Base-by-base conservation (phyloP, 1,140 invertebrate genomes). In the Battus philenor region DNA sequence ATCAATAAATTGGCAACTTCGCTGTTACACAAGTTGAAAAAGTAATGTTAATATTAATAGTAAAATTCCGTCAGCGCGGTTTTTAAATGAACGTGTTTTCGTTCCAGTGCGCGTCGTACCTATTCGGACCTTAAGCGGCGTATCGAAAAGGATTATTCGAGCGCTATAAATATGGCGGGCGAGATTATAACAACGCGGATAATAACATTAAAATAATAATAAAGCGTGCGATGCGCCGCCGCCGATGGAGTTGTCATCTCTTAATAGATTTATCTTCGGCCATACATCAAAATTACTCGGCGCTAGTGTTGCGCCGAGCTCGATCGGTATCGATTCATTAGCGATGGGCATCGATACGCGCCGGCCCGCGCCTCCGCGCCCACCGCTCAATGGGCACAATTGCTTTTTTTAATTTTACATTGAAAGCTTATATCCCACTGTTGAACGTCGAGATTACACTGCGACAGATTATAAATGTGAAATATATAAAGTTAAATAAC, bases 181-280 rank as follows among this genome's bases (percentile, higher is more conserved):
- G 66, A 80, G 76, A 80, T 80, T 80, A 78, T 76, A 66, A 81
- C 72, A 80, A 80, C 78, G 77, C 72, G 69, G 76, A 76, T 79
- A 79, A 80, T 80, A 80, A 77, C 75, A 79, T 79, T 79, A 76
- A 74, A 79, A 78, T 80, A 79, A 79, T 79, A 79, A 72, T 71
- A 71, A 75, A 66, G 58, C 48, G 44, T 60, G 49, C 65, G 68
- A 43, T 59, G 55, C 54, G 52, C 50, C 57, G 60, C 59, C 56
- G 57, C 48, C 67, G 59, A 65, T 68, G 62, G 48, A 74, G 66
- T 68, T 62, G 73, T 77, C 73, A 77, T 56, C 59, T 50, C 49
- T 39, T 80, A 77, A 80, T 80, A 80, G 76, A 80, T 80, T 80
- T 80, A 76, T 77, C 68, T 65, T 50, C 44, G 36, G 41, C 50